Conservation (phyloP, 1,140 invertebrate genomes). For the Helicorthomorpha holstii region DNA sequence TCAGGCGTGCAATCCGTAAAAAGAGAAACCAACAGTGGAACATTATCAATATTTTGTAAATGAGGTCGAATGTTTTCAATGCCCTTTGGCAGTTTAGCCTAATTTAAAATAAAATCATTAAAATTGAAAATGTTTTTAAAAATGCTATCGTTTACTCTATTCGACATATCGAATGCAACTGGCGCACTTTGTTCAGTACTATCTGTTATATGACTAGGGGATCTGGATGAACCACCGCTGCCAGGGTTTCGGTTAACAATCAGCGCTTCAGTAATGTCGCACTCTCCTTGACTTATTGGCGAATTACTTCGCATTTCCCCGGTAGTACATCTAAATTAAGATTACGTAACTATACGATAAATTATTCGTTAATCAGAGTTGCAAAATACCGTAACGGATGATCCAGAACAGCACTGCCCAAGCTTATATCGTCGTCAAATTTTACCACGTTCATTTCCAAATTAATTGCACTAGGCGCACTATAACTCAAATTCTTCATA, state of each 20-base stretch:
- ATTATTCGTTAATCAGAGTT: too few species aligned
- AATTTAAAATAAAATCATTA: conserved; percentile 11
- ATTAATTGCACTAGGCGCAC: conserved; percentile 69
- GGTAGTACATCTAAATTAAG: neutral
- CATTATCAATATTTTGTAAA: conserved; percentile 88
- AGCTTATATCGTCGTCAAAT: conserved; percentile 27
- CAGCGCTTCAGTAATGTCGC: conserved; percentile 11
- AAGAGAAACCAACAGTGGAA: conserved; percentile 83
- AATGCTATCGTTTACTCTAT: conserved; percentile 42
- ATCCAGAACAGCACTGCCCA: conserved; percentile 9
- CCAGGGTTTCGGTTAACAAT: neutral
- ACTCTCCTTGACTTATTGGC: neutral
- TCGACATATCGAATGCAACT: conserved; percentile 79
- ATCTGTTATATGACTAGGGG: conserved; percentile 62
- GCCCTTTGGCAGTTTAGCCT: conserved; percentile 84
- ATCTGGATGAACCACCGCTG: conserved; percentile 35
- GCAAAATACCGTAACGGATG: too few species aligned
- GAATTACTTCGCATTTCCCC: neutral
- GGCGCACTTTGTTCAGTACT: conserved; percentile 75
- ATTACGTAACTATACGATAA: neutral
- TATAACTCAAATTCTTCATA: conserved; percentile 41
- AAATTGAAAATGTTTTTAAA: conserved; percentile 1
- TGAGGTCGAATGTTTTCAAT: conserved; percentile 94
- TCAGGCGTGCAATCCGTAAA: conserved; percentile 89
- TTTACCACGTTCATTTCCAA: conserved; percentile 52